These are phyloP conservation scores for Ceratosolen solmsi DNA, from an alignment of 1,140 invertebrate genomes.

Conservation along the genomic window DNA sequence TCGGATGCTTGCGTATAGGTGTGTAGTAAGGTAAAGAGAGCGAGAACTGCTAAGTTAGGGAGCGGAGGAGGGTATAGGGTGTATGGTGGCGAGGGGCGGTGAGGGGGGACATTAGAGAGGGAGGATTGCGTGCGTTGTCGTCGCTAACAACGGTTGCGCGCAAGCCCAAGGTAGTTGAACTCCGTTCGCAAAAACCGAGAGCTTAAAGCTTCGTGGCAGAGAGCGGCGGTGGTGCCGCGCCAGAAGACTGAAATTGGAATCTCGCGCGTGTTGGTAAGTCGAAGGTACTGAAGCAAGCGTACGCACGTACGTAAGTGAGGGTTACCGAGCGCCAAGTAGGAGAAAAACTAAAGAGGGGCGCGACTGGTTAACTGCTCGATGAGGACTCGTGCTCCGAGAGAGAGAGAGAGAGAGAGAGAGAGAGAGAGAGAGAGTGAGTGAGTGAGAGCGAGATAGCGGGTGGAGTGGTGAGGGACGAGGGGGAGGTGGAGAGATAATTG, in stretches of 20 bases:
- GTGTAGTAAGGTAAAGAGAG: background rate
- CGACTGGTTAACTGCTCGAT: background rate
- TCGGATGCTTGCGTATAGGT: constrained; percentile 14
- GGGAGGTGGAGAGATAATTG: background rate
- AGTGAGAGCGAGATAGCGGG: background rate
- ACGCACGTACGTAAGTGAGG: background rate
- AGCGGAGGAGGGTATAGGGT: too few relatives aligned
- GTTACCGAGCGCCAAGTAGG: background rate
- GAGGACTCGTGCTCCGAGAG: too few relatives aligned
- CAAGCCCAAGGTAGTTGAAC: constrained; percentile 56
- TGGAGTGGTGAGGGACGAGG: too few relatives aligned
- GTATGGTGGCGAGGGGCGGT: background rate
- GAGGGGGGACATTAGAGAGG: background rate
- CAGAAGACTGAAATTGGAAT: background rate
- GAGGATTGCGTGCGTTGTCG: constrained; percentile 55
- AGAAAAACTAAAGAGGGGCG: background rate
- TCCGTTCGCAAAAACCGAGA: constrained; percentile 51
- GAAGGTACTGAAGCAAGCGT: background rate
- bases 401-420: background rate
- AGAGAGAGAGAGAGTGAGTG: background rate
- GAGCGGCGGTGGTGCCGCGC: background rate
- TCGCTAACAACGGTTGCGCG: constrained; percentile 45
- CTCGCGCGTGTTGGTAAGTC: background rate
- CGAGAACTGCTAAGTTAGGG: too few relatives aligned
- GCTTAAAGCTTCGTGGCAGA: constrained; percentile 43